Evolutionary conservation across 2,888 invertebrate species (phyloP).

Genomic region (Leptopilina drosophilae): DNA sequence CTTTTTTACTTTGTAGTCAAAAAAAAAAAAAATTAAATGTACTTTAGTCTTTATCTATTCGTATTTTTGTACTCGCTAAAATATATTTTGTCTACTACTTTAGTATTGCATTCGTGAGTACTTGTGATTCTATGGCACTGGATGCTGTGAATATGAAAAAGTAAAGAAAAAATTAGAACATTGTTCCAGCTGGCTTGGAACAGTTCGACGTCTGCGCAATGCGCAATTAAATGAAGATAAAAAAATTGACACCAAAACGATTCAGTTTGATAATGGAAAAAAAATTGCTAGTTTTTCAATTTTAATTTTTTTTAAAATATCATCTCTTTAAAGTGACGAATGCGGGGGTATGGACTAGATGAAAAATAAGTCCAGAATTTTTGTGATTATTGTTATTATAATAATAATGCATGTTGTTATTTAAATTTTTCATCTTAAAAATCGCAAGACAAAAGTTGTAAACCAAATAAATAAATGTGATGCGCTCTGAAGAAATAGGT

Average conservation of each 20-base stretch:
- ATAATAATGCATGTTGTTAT: not conserved
- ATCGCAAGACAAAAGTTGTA: not conserved
- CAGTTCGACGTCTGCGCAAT: constrained; percentile 55
- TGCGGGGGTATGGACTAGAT: not conserved
- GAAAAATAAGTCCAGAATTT: not conserved
- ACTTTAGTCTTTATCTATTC: constrained; percentile 10
- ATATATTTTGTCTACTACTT: constrained; percentile 55
- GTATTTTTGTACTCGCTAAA: constrained; percentile 56
- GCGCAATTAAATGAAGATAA: not conserved
- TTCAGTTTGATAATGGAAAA: too few species aligned
- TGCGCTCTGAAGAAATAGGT: too few species aligned
- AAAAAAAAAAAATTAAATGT: not conserved
- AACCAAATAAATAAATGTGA: not conserved
- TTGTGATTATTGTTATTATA: constrained; percentile 6
- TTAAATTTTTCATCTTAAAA: constrained; percentile 23
- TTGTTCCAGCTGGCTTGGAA: constrained; percentile 67
- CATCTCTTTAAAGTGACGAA: too few species aligned
- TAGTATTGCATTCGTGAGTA: not conserved
- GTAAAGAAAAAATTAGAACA: not conserved
- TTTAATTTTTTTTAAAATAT: too few species aligned
- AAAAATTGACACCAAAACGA: too few species aligned
- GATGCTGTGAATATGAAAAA: constrained; percentile 34
- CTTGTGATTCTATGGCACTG: constrained; percentile 37
- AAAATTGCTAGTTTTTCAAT: too few species aligned
- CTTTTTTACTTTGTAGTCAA: not conserved